Evolutionary conservation across 2,888 invertebrate genomes (phyloP), one percentile per base, ranked within the genome.

Genomic region (Monopis laevigella): DNA sequence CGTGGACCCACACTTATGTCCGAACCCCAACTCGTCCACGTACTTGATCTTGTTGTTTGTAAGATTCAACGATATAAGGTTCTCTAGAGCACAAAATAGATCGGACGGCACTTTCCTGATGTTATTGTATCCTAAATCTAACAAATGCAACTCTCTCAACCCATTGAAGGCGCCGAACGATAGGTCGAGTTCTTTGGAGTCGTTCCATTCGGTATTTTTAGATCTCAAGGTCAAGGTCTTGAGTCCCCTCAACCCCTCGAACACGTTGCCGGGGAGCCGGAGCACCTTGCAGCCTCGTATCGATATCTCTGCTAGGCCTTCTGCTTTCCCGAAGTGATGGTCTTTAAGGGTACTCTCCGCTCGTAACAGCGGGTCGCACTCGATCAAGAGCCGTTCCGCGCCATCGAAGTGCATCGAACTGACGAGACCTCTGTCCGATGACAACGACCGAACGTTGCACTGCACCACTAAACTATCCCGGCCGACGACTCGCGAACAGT

Each of bases 1-100:
- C 54, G 92, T 92, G 45, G 88, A 85, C 43, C 86, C 87, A 49
- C 80, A 78, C 57, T 74, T 74, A 54, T 77, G 70, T 29, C 78
- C 77, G 58, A 92, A 87, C 16, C 93, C 92, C 48, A 94, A 71
- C 54, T 88, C 86, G 53, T 90, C 89, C 2, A 91, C 85, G 53
- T 89, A 89, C 51, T 88, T 86, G 43, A 96, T 85, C 54, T 90
- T 88, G 75, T 95, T 96, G 44, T 86, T 84, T 17, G 94, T 94
- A 56, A 95, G 77, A 75, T 96, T 95, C 24, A 96, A 78, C 45
- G 89, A 84, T 64, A 92, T 90, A 46, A 94, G 82, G 62, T 90
- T 92, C 55, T 87, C 86, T 61, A 93, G 72, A 8, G 88, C 86
- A 70, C 94, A 94, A 62, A 93, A 90, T 51, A 87, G 82, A 57